Base-by-base conservation (phyloP, 2,797 vertebrate genomes). In the Enteromius treurensis region DNA sequence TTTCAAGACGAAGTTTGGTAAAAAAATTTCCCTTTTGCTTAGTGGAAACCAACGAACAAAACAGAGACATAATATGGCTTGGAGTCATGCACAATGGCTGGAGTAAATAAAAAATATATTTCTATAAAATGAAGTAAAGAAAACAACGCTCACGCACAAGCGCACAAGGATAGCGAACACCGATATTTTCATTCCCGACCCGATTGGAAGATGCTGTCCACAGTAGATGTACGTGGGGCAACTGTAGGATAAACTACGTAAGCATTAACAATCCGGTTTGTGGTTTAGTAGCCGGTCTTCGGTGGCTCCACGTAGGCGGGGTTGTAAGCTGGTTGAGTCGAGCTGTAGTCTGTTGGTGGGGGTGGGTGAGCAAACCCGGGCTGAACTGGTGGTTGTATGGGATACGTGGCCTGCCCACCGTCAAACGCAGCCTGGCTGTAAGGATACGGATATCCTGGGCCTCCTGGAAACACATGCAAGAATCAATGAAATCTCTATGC, bases 291-390 rank as follows among this genome's bases (percentile, higher is more conserved):
- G 82, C 87, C 88, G 8, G 90, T 92, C 90, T 94, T 95, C 8
- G 94, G 93, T 74, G 93, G 88, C 42, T 95, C 94, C 92, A 96
- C 14, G 26, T 91, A 98, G 42, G 94, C 95, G 0, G 97, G 97
- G 90, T 98, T 98, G 92, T 95, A 98, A 0, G 97, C 96, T 4
- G 96, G 97, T 90, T 98, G 97, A 84, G 82, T 87, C 1, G 87
- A 10, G 1, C 89, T 89, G 74, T 92, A 94, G 70, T 93, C 90
- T 5, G 82, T 19, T 1, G 68, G 42, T 21, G 71, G 51, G 21
- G 85, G 62, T 0, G 81, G 87, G 0, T 80, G 82, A 45, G 82
- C 4, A 1, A 80, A 86, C 6, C 79, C 82, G 0, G 85, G 86
- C n/a, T 88, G 87, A 29, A 32, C 19, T 10, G 80, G 85, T 10